These are phyloP conservation scores for Mystacornis crossleyi DNA, from an alignment of 2,113 vertebrate genomes.

Conservation along the genomic window DNA sequence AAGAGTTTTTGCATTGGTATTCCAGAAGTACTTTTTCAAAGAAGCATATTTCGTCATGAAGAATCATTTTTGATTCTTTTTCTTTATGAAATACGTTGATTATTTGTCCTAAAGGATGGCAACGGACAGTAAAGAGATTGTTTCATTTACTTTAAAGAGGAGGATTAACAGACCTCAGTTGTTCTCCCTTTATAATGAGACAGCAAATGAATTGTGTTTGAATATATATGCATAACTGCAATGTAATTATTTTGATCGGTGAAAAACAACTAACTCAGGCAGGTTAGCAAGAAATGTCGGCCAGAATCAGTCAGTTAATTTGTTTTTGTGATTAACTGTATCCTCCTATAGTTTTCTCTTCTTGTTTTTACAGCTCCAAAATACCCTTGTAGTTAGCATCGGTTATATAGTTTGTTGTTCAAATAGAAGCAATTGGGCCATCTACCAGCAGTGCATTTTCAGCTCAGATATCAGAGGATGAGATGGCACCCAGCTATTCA, in stretches of 20 bases:
- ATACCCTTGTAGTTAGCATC: constrained; percentile 12
- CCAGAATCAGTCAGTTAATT: constrained; percentile 61
- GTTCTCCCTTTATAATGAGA: constrained; percentile 51
- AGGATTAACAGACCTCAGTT: constrained; percentile 71
- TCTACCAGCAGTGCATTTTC: constrained; percentile 49
- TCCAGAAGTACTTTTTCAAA: constrained; percentile 57
- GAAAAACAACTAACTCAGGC: constrained; percentile 60
- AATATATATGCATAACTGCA: constrained; percentile 62
- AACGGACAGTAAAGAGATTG: constrained; percentile 48
- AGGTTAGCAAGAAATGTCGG: constrained; percentile 60
- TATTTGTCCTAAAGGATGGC: constrained; percentile 69
- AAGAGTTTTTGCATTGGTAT: constrained; percentile 43
- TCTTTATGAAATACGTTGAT: constrained; percentile 36
- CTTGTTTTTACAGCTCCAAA: background rate
- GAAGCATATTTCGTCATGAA: constrained; percentile 8
- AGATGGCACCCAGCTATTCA: constrained; percentile 59
- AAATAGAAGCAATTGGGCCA: constrained; percentile 31
- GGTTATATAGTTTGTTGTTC: background rate
- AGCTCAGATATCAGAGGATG: constrained; percentile 59
- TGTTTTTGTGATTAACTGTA: constrained; percentile 72
- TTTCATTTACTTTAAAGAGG: constrained; percentile 67
- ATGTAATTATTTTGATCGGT: constrained; percentile 71
- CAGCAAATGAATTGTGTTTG: constrained; percentile 58
- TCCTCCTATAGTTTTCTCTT: constrained; percentile 23
- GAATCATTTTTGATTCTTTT: constrained; percentile 46